Evolutionary conservation across 2,888 invertebrate species (phyloP), one percentile per base, ranked within the genome.

Genomic region (Scaptomyza caliginosa): DNA sequence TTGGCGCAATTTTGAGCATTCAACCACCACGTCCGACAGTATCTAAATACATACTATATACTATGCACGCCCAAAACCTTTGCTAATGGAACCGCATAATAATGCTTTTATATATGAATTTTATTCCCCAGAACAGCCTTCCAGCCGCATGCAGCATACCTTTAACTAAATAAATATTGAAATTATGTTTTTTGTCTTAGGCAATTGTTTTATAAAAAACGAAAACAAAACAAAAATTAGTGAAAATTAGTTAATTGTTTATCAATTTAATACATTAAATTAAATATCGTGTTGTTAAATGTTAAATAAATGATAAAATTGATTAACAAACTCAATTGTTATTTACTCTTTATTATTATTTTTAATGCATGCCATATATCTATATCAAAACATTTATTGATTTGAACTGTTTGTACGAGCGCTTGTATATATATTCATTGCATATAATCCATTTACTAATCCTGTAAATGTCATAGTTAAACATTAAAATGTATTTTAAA

Each of bases 1-100:
- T 77, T 90, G 89, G 90, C 90, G 88, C 32, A 87, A 85, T 60
- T 89, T 89, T 74, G 78, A 89, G 52, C 65, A 62, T 19, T 59
- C 43, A 30, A 36, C 75, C 38, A 36, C 71, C 32, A 58, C 69
- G 24, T 43, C 65, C 46, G 77, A 75, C 60, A 66, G 40, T 57
- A 79, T 71, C 57, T 74, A 21, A 51, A 64, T 34, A 30, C 19
- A 55, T 26, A 19, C n/a, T 43, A 13, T 5, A 26, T 5, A 36
- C 6, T 46, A 8, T 34, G 60, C 50, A 70, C 49, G 36, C 23
- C 57, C 46, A 58, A 46, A 58, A 72, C 72, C 74, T 75, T 75
- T 74, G 75, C 48, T 62, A 69, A 67, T 58, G 77, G 65, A 76
- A 76, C 71, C 68, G 54, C 64, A 57, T 51, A 3, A 51, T 16